Base-by-base conservation (phyloP, 2,797 vertebrate species). In the Craterocephalus amniculus region DNA sequence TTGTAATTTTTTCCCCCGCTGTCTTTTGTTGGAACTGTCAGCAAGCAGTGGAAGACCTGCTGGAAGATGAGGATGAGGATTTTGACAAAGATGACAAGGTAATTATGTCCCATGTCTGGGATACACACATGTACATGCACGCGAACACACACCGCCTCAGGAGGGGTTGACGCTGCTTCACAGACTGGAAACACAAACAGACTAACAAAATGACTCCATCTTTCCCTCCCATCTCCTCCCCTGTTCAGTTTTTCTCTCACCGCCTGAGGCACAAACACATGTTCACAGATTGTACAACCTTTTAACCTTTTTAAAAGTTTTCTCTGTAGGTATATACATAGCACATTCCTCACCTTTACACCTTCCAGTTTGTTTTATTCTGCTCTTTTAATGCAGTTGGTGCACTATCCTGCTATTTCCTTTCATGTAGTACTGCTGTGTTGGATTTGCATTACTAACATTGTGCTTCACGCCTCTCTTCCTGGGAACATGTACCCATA, bases 61-160 rank as follows among this genome's bases (percentile, higher is more conserved):
- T 99, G 90, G 95, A 97, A 94, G 97, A 97, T 67, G 97, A 99
- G 90, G 98, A 99, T 75, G 97, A 99, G 93, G 98, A 98, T 84
- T 97, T 96, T 94, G 98, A 98, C 94, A 98, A 95, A 96, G 97
- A 98, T 95, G 97, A 99, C 96, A 99, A 98, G 97, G 98, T 99
- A 98, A 97, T 97, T 96, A 97, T 96, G 93, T 85, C 86, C 93
- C 84, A 89, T 93, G 92, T 92, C 93, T 93, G 84, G 92, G 93
- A 84, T 76, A 43, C 65, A 65, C 69, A 70, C 49, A n/a, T 49
- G 29, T 24, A 36, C 52, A 65, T 45, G 24, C 54, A 59, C 40
- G 14, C 34, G 11, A 51, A 43, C 74, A 76, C 58, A 61, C 70
- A 58, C 48, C 35, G 86, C 89, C 87, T 85, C 74, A 60, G 89